Percentiles rank a stretch among this genome's conserved stretches.
Conservation (phyloP, 2,797 vertebrate genomes). For the Alcedo quadribrachys region DNA sequence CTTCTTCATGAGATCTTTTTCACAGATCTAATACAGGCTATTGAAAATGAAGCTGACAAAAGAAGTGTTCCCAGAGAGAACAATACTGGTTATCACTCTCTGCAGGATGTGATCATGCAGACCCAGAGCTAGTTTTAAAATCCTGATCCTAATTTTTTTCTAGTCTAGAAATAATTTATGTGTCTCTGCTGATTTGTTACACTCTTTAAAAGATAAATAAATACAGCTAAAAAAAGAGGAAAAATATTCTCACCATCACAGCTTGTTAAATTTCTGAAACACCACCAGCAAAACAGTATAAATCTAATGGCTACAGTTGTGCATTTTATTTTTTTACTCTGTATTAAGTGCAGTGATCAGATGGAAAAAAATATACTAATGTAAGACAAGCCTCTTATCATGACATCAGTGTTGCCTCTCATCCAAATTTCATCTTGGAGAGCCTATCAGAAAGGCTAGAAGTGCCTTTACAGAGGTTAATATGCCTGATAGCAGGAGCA, state of each 20-base stretch:
- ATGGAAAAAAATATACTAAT: neutral
- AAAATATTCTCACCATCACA: neutral
- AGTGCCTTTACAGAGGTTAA: fast-evolving
- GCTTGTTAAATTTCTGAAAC: neutral
- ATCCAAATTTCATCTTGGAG: neutral
- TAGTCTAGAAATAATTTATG: neutral
- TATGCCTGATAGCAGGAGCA: fast-evolving
- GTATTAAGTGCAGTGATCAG: neutral
- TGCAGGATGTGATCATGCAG: neutral
- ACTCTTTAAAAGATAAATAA: neutral
- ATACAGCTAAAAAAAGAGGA: neutral
- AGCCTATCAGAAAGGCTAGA: neutral
- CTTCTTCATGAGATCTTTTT: neutral
- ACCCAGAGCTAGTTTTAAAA: neutral
- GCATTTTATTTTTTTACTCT: neutral
- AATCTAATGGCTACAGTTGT: neutral
- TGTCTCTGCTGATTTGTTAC: neutral
- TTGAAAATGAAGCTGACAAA: neutral
- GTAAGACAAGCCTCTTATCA: neutral
- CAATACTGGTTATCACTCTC: neutral
- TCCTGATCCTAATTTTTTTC: neutral
- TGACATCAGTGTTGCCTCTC: neutral
- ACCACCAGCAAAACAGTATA: neutral
- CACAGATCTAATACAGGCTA: neutral
- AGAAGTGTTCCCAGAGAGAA: neutral